Percentiles rank a stretch among this genome's conserved stretches.
phyloP scores from a whole-genome alignment of 2,888 invertebrate species.

The Strigamia transsilvanica region DNA sequence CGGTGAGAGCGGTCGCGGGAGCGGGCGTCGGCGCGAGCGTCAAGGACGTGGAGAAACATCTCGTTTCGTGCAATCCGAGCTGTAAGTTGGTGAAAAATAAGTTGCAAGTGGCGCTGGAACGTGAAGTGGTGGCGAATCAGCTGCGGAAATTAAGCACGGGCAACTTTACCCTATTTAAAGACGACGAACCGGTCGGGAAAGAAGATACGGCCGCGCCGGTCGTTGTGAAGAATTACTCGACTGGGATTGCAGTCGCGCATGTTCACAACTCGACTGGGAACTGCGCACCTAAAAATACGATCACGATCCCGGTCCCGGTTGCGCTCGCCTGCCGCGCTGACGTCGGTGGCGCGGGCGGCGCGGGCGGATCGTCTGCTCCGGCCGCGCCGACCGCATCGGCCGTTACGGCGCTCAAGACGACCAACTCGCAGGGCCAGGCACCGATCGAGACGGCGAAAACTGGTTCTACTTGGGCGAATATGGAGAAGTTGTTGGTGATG shows the following conservation, averaged over 20 bases:
- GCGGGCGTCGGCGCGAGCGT: slow-evolving; percentile 58
- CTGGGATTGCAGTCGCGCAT: no score
- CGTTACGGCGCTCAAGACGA: background rate
- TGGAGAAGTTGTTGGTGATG: slow-evolving; percentile 2
- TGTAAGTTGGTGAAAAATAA: slow-evolving; percentile 59
- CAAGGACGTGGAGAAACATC: slow-evolving; percentile 61
- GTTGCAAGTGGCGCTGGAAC: slow-evolving; percentile 73
- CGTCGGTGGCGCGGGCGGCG: background rate
- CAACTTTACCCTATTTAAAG: slow-evolving; percentile 55
- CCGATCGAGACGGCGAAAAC: background rate
- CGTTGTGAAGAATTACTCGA: no score
- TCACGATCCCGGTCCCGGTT: slow-evolving; percentile 24
- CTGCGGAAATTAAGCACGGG: slow-evolving; percentile 68
- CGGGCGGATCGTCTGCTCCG: background rate
- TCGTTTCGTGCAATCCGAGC: slow-evolving; percentile 59
- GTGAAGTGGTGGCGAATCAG: slow-evolving; percentile 75
- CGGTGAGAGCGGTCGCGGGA: slow-evolving; percentile 51
- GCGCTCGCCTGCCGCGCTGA: background rate
- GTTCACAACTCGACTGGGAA: background rate
- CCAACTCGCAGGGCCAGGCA: background rate
- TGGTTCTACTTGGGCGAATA: background rate
- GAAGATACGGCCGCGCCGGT: no score
- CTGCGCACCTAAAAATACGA: background rate
- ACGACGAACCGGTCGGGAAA: no score
- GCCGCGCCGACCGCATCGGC: slow-evolving; percentile 21